Evolutionary conservation across 2,113 vertebrate genomes (phyloP).

Genomic region (Eudorcas thomsonii): DNA sequence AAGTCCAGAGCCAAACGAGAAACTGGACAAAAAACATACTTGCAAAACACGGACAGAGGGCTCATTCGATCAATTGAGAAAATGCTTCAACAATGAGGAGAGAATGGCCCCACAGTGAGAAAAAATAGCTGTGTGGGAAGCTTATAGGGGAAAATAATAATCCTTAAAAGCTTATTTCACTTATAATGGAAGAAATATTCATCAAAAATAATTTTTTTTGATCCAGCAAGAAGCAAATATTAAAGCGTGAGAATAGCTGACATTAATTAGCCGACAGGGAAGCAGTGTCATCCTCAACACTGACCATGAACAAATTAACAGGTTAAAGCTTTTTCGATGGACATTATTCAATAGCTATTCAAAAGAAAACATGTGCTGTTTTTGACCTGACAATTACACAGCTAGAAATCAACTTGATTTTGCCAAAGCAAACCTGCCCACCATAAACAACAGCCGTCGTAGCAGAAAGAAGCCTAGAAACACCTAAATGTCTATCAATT

Average conservation of each 20-base stretch:
- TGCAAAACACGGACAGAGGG: background rate
- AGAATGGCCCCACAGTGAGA: background rate
- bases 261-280: background rate
- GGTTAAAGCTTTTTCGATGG: background rate
- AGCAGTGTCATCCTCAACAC: background rate
- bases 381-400: no score
- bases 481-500: no score
- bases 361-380: no score
- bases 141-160: background rate
- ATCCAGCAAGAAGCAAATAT: background rate
- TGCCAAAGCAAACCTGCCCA: no score
- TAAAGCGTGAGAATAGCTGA: background rate
- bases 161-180: background rate
- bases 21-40: background rate
- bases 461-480: no score
- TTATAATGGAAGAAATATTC: background rate
- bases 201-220: background rate
- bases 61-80: background rate
- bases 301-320: background rate
- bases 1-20: background rate
- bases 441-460: no score
- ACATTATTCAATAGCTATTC: background rate
- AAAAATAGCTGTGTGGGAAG: background rate
- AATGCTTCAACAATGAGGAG: background rate
- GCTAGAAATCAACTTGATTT: no score